A percentile compares a stretch with the other conserved stretches of the same genome.
Evolutionary conservation across 2,113 vertebrate genomes (phyloP).

Genomic region (Pteruthius melanotis): DNA sequence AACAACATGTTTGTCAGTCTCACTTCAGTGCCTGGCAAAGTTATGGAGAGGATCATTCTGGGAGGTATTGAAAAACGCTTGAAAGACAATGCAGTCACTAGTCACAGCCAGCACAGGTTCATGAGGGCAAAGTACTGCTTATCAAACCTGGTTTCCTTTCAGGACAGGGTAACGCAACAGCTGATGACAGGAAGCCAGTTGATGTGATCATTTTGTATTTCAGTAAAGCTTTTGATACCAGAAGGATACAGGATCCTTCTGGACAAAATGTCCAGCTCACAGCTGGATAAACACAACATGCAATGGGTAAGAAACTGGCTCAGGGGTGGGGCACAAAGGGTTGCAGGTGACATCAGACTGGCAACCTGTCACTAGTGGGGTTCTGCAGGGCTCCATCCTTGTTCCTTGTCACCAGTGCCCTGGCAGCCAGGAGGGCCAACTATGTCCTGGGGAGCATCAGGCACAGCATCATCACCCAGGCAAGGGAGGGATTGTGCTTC

Average conservation of each 20-base stretch:
- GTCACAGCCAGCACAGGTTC: background rate
- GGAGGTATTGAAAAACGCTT: background rate
- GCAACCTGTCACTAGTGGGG: background rate
- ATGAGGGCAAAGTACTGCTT: background rate
- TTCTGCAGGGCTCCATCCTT: background rate
- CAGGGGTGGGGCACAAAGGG: background rate
- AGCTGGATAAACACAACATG: background rate
- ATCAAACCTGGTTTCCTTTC: background rate
- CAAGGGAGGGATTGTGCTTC: background rate
- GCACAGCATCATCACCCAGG: accelerated
- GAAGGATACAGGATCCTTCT: background rate
- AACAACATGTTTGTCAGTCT: background rate
- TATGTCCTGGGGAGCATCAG: background rate
- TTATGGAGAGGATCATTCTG: background rate
- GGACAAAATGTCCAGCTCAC: background rate
- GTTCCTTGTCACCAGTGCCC: background rate
- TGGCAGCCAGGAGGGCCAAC: background rate
- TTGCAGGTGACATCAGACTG: background rate
- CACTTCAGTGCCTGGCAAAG: background rate
- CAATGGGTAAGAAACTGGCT: background rate
- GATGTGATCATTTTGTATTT: background rate
- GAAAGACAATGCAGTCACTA: background rate
- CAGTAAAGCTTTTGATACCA: background rate
- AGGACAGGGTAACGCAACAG: background rate
- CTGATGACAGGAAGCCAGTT: background rate